These are phyloP conservation scores for Tinamus major DNA, from an alignment of 2,797 vertebrate genomes.

Conservation along the genomic window DNA sequence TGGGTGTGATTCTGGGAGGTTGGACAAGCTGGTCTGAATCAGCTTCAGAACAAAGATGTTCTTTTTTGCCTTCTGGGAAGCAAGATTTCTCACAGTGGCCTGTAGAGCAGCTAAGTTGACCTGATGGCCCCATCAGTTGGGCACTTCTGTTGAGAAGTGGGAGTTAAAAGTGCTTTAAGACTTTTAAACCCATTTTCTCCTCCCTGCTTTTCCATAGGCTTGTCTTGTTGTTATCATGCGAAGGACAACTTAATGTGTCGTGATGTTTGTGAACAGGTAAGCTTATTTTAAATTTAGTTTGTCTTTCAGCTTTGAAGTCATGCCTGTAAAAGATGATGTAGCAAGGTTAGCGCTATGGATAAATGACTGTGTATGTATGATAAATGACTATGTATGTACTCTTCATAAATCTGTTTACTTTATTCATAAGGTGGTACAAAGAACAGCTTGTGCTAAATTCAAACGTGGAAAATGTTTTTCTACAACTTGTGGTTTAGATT, in stretches of 20 bases:
- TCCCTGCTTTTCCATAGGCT: slow-evolving; percentile 69
- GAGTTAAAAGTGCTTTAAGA: neutral
- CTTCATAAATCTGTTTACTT: neutral
- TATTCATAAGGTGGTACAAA: neutral
- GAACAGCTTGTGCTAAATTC: neutral
- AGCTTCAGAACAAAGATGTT: neutral
- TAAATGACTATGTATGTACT: neutral
- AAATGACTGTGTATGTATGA: neutral
- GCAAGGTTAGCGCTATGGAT: neutral
- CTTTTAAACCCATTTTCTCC: neutral
- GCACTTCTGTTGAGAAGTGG: neutral
- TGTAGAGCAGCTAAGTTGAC: neutral
- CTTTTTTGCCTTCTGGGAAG: neutral
- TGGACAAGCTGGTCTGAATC: accelerated
- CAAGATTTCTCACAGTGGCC: accelerated
- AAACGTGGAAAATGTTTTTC: neutral
- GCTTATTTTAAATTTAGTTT: neutral
- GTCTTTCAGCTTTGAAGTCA: neutral
- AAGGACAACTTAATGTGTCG: slow-evolving; percentile 89
- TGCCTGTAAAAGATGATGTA: neutral
- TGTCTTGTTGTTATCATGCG: slow-evolving; percentile 93
- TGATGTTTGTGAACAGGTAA: slow-evolving; percentile 96
- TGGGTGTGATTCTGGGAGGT: neutral
- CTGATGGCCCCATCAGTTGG: neutral
- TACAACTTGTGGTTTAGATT: neutral